phyloP scores from a whole-genome alignment of 2,113 vertebrate species.

The Alaudala cheleensis region DNA sequence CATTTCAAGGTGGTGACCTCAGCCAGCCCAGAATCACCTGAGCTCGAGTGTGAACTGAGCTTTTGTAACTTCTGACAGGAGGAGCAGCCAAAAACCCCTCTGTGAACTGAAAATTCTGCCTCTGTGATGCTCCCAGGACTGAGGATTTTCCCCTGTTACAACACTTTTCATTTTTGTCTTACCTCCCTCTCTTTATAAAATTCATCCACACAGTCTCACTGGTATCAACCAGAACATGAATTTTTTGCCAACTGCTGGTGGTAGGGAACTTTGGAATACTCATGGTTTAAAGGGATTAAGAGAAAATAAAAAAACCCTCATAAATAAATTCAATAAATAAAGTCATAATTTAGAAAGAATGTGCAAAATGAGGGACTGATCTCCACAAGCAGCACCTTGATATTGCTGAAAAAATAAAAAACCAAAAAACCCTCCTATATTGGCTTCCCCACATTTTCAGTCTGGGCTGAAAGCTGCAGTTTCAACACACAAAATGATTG shows the following conservation, averaged over 20 bases:
- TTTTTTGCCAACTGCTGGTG: background rate
- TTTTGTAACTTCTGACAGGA: background rate
- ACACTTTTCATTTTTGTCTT: background rate
- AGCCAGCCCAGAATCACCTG: background rate
- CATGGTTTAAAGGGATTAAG: background rate
- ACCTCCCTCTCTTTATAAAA: background rate
- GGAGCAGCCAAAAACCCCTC: background rate
- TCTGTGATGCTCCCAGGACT: background rate
- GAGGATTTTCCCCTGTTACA: background rate
- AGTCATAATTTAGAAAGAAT: background rate
- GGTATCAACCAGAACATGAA: background rate
- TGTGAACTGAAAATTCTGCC: background rate
- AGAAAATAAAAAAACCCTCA: background rate
- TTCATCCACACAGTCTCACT: background rate
- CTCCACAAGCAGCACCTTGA: background rate
- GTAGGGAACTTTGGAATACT: background rate
- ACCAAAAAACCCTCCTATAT: rapidly evolving
- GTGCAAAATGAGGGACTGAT: no score
- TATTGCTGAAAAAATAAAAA: no score
- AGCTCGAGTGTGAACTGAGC: background rate
- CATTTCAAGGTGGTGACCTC: background rate
- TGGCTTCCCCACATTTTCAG: background rate
- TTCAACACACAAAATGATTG: rapidly evolving
- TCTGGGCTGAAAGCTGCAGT: background rate
- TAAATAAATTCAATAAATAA: background rate